Evolutionary conservation across 2,888 invertebrate genomes (phyloP), one percentile per base, ranked within the genome.

Genomic region (Agrypnus murinus): DNA sequence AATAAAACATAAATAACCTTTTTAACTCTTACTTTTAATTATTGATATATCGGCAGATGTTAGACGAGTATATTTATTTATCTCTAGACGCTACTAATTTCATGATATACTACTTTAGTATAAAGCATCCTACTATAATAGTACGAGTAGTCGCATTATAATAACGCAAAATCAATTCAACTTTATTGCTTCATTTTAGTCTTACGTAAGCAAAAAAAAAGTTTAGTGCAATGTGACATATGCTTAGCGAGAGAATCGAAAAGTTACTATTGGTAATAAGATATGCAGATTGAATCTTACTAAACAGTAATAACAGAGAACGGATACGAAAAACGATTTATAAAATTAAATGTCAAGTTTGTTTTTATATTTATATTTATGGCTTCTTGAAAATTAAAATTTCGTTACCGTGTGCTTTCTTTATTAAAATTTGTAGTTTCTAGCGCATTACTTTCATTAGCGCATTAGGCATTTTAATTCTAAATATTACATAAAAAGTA

Each of bases 151-250:
- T n/a, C n/a, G n/a, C n/a, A n/a, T n/a, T n/a, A n/a, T 55, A 36
- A 36, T 38, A 55, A 55, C 36, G 36, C 55, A 38, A 15, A 36
- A 55, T 55, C 55, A 55, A 55, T 55, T 55, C 17, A 55, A 17
- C n/a, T 55, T 55, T 55, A 55, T 55, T 36, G 55, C 55, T 36
- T 8, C 55, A 36, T 55, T 10, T 17, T 15, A 15, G 17, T 55
- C 17, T 55, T 34, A 55, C 19, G 55, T 38, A 55, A 55, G 55
- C 36, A 38, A 14, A 36, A n/a, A n/a, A n/a, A n/a, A 50, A 19
- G 25, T 50, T 38, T 55, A 55, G 55, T 36, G 36, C 55, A 55
- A 55, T 55, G 55, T 38, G 55, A 55, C 55, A 55, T 55, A 55
- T 55, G 55, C n/a, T 55, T 17, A 55, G 55, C 55, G 55, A 25